Evolutionary conservation across 2,888 invertebrate genomes (phyloP).

Genomic region (Spicauda simplicius): DNA sequence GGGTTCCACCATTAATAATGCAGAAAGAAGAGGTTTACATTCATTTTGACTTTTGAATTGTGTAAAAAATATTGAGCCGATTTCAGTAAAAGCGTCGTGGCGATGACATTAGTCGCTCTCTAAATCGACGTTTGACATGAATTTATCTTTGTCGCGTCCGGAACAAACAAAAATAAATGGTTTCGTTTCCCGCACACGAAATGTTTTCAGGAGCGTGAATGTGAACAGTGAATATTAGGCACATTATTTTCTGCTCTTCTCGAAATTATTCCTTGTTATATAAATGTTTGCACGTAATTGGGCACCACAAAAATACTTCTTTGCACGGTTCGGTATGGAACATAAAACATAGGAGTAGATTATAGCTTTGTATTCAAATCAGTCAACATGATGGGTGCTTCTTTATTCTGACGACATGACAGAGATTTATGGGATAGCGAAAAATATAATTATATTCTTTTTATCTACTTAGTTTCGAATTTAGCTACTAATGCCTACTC

Average conservation of each 20-base stretch:
- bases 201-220: constrained; percentile 6
- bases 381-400: too few species aligned
- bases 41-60: neutral
- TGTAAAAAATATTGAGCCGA: constrained; percentile 12
- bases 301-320: too few species aligned
- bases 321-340: too few species aligned
- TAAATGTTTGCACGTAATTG: too few species aligned
- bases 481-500: too few species aligned
- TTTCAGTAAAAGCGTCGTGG: constrained; percentile 21
- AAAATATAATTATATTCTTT: too few species aligned
- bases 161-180: constrained; percentile 35
- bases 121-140: constrained; percentile 30
- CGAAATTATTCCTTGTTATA: too few species aligned
- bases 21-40: neutral
- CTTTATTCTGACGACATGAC: too few species aligned
- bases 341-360: too few species aligned
- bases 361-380: too few species aligned
- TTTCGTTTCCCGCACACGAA: constrained; percentile 21
- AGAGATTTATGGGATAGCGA: too few species aligned
- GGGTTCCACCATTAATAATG: neutral
- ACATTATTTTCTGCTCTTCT: neutral
- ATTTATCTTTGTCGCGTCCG: constrained; percentile 31
- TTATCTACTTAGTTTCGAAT: too few species aligned
- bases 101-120: constrained; percentile 26
- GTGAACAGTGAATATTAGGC: constrained; percentile 3